phyloP scores from a whole-genome alignment of 2,797 vertebrate genomes.

The Alcedo atthis region DNA sequence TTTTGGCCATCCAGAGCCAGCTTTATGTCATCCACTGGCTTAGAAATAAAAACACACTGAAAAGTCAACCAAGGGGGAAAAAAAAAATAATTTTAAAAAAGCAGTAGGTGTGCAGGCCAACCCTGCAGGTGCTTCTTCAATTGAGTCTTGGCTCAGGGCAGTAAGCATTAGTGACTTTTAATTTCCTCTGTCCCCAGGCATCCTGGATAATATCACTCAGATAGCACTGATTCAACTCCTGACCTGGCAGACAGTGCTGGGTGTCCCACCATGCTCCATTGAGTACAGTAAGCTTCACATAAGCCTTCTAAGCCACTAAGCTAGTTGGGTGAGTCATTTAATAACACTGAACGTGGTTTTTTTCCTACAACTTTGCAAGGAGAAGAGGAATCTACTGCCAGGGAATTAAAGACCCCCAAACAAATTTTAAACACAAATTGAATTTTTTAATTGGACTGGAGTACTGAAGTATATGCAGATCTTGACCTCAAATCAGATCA shows the following conservation, averaged over 20 bases:
- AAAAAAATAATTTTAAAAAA: neutral
- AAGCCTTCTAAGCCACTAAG: conserved; percentile 55
- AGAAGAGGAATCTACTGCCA: neutral
- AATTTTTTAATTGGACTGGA: conserved; percentile 65
- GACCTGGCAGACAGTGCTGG: conserved; percentile 58
- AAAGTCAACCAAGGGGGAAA: neutral
- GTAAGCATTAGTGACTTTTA: conserved; percentile 39
- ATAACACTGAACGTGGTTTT: conserved; percentile 27
- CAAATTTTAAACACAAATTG: conserved; percentile 58
- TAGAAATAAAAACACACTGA: conserved; percentile 25
- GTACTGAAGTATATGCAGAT: conserved; percentile 33
- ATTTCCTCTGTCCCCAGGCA: conserved; percentile 72
- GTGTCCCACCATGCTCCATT: conserved; percentile 52
- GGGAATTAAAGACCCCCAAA: conserved; percentile 44
- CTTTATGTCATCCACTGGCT: conserved; percentile 29
- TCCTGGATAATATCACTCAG: conserved; percentile 63
- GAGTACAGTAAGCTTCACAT: conserved; percentile 38
- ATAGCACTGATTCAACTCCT: conserved; percentile 54
- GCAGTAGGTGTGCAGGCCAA: conserved; percentile 15
- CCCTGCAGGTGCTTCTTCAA: conserved; percentile 57
- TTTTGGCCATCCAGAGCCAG: neutral
- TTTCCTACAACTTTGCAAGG: neutral
- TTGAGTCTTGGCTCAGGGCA: conserved; percentile 56
- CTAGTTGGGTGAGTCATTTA: conserved; percentile 63
- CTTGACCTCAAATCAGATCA: conserved; percentile 52